Percentiles rank a stretch among this genome's conserved stretches.
phyloP scores from a whole-genome alignment of 2,113 vertebrate species.

The Saimiri boliviensis region DNA sequence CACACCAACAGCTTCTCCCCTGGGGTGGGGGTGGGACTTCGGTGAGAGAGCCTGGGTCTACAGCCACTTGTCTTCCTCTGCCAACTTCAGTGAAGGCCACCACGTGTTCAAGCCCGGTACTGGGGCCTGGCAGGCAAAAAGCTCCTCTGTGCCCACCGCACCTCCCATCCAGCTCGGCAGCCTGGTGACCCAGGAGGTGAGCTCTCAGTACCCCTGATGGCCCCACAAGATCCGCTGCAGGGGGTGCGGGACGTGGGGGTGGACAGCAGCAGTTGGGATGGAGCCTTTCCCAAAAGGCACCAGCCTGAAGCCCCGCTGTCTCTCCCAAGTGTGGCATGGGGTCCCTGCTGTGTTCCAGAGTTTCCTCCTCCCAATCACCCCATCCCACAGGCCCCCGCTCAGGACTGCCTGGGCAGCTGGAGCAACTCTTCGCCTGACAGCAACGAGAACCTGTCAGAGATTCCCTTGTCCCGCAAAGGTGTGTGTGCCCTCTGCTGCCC shows the following conservation, averaged over 20 bases:
- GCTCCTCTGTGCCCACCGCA: conserved; percentile 85
- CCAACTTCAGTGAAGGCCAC: conserved; percentile 81
- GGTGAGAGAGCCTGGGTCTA: neutral
- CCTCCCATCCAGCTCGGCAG: conserved; percentile 88
- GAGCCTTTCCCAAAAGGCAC: neutral
- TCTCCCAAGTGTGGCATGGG: neutral
- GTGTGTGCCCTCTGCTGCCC: conserved; percentile 66
- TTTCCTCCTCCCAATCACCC: neutral
- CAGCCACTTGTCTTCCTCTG: neutral
- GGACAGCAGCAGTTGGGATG: neutral
- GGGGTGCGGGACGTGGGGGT: neutral
- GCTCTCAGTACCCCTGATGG: neutral
- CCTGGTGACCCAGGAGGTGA: conserved; percentile 88
- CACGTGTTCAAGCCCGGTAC: conserved; percentile 86
- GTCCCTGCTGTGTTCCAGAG: no score
- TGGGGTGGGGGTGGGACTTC: neutral
- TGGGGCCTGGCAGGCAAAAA: conserved; percentile 84
- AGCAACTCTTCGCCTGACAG: conserved; percentile 89
- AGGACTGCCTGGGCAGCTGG: conserved; percentile 83
- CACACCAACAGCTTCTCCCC: neutral
- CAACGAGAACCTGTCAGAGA: conserved; percentile 85
- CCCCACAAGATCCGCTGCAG: fast-evolving
- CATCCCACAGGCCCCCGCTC: conserved; percentile 79
- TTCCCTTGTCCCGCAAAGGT: conserved; percentile 85
- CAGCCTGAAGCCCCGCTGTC: neutral